Evolutionary conservation across 2,113 vertebrate genomes (phyloP).

Genomic region (Pagrus major): DNA sequence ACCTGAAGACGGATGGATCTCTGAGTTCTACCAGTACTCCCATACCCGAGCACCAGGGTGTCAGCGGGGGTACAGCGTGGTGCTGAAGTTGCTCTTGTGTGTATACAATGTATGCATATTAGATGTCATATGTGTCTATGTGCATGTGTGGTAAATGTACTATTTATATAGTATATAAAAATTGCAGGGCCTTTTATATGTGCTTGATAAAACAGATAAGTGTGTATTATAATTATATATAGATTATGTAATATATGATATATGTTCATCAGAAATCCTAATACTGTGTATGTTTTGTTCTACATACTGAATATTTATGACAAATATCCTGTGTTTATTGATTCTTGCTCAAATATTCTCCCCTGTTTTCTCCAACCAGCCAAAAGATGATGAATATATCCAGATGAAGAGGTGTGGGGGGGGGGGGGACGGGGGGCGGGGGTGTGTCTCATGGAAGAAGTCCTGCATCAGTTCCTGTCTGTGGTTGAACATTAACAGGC

Average conservation of each 20-base stretch:
- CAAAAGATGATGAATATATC: neutral
- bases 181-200: neutral
- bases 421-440: too few species aligned
- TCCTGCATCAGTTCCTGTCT: slow-evolving; percentile 72
- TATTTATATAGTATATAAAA: neutral
- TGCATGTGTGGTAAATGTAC: neutral
- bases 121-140: neutral
- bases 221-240: neutral
- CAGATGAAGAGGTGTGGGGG: neutral
- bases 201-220: neutral
- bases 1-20: slow-evolving; percentile 42
- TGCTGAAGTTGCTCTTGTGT: slow-evolving; percentile 7
- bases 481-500: slow-evolving; percentile 77
- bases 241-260: neutral
- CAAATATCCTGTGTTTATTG: neutral
- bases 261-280: neutral
- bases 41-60: neutral
- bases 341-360: neutral
- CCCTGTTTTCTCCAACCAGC: neutral
- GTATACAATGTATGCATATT: neutral
- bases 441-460: slow-evolving; percentile 36
- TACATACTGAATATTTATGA: neutral
- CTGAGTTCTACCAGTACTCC: neutral
- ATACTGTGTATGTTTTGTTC: neutral
- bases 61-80: neutral